These are phyloP conservation scores for Geopemphigus sp. DNA, from an alignment of 1,140 invertebrate genomes.

Conservation along the genomic window DNA sequence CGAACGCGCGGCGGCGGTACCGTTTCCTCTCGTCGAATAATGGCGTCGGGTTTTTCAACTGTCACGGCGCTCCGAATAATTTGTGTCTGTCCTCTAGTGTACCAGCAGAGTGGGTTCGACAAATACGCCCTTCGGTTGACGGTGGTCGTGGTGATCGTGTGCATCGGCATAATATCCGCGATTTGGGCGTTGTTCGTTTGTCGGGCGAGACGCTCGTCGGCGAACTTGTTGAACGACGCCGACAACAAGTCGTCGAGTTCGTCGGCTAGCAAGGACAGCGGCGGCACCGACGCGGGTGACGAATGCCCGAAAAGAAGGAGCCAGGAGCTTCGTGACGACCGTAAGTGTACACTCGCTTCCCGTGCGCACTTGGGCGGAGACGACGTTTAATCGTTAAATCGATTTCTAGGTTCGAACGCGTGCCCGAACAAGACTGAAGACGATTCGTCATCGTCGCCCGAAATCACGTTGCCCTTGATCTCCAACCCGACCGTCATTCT, in stretches of 20 bases:
- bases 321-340: slow-evolving; percentile 58
- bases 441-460: neutral
- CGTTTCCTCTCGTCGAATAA: too few relatives aligned
- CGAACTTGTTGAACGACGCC: slow-evolving; percentile 53
- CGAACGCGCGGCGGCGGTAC: too few relatives aligned
- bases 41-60: too few relatives aligned
- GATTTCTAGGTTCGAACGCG: neutral
- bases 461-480: slow-evolving; percentile 30
- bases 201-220: slow-evolving; percentile 66
- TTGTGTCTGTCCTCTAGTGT: neutral
- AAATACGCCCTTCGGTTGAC: slow-evolving; percentile 67
- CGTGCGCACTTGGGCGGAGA: too few relatives aligned
- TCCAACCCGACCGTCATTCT: neutral
- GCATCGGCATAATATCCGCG: slow-evolving; percentile 82
- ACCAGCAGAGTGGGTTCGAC: slow-evolving; percentile 19
- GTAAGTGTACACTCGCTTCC: too few relatives aligned
- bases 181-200: slow-evolving; percentile 92
- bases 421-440: neutral
- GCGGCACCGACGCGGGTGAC: slow-evolving; percentile 64
- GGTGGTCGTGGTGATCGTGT: slow-evolving; percentile 84
- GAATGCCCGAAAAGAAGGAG: slow-evolving; percentile 63
- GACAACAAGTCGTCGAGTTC: slow-evolving; percentile 58
- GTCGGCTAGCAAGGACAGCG: slow-evolving; percentile 63
- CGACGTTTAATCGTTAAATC: too few relatives aligned
- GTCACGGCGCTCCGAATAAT: too few relatives aligned